Evolutionary conservation across 2,888 invertebrate species (phyloP).

Genomic region (Epistrophe grossulariae): DNA sequence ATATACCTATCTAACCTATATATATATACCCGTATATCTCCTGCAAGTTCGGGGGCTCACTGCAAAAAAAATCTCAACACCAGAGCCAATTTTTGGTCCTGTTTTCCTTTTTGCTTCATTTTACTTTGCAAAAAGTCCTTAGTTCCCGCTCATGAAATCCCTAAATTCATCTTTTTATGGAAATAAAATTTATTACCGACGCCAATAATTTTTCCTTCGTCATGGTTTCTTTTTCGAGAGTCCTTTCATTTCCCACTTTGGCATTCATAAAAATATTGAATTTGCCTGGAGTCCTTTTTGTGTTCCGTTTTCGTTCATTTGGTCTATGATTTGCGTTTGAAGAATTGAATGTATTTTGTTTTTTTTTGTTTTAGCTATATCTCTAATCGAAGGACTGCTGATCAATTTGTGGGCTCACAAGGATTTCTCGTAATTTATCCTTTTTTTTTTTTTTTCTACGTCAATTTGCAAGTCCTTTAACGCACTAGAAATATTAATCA

Average conservation of each 20-base stretch:
- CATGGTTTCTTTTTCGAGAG: constrained; percentile 21
- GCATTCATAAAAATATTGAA: constrained; percentile 59
- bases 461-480: constrained; percentile 17
- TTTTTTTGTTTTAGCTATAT: background rate
- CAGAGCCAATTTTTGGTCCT: constrained; percentile 24
- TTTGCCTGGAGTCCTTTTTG: constrained; percentile 46
- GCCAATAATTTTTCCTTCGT: constrained; percentile 63
- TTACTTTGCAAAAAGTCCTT: constrained; percentile 13
- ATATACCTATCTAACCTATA: background rate
- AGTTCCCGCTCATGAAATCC: constrained; percentile 50
- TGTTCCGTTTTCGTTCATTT: constrained; percentile 20
- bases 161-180: constrained; percentile 70
- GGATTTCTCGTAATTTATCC: constrained; percentile 1
- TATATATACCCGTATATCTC: background rate
- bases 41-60: background rate
- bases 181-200: constrained; percentile 71
- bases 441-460: background rate
- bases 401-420: constrained; percentile 9
- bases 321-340: constrained; percentile 12
- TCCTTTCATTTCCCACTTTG: constrained; percentile 23
- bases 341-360: background rate
- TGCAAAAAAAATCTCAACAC: constrained; percentile 55
- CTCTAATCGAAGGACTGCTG: constrained; percentile 5
- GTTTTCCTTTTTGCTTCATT: constrained; percentile 17
- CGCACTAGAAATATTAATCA: background rate